Evolutionary conservation across 2,888 invertebrate species (phyloP).

Genomic region (Archips xylosteana): DNA sequence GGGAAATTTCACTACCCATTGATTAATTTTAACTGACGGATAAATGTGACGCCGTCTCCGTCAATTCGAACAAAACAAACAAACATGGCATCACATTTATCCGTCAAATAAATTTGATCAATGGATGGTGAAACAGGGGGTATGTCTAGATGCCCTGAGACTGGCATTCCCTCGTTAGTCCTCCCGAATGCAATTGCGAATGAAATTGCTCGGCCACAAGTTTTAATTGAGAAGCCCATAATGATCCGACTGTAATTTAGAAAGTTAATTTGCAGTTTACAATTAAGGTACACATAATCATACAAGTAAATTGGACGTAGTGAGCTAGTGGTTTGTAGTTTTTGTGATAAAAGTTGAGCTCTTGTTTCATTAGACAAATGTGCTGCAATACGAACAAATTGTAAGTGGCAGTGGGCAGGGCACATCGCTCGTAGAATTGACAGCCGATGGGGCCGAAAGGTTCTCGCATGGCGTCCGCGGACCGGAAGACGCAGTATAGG

Average conservation of each 20-base stretch:
- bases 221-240: slow-evolving; percentile 32
- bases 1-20: background rate
- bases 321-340: background rate
- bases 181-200: slow-evolving; percentile 20
- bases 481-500: too few relatives aligned
- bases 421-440: too few relatives aligned
- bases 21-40: background rate
- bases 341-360: background rate
- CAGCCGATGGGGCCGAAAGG: too few relatives aligned
- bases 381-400: background rate
- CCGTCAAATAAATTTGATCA: too few relatives aligned
- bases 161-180: background rate
- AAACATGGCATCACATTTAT: too few relatives aligned
- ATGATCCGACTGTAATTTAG: slow-evolving; percentile 25
- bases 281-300: background rate
- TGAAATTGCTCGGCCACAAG: slow-evolving; percentile 24
- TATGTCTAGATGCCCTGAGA: background rate
- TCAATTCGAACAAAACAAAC: too few relatives aligned
- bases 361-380: slow-evolving; percentile 2
- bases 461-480: too few relatives aligned
- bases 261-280: slow-evolving; percentile 22
- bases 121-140: too few relatives aligned
- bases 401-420: too few relatives aligned
- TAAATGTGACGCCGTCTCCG: too few relatives aligned
- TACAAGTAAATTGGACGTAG: background rate